A percentile compares a stretch with the other conserved stretches of the same genome.
phyloP scores from a whole-genome alignment of 2,888 invertebrate genomes.

The Apamea sordens region DNA sequence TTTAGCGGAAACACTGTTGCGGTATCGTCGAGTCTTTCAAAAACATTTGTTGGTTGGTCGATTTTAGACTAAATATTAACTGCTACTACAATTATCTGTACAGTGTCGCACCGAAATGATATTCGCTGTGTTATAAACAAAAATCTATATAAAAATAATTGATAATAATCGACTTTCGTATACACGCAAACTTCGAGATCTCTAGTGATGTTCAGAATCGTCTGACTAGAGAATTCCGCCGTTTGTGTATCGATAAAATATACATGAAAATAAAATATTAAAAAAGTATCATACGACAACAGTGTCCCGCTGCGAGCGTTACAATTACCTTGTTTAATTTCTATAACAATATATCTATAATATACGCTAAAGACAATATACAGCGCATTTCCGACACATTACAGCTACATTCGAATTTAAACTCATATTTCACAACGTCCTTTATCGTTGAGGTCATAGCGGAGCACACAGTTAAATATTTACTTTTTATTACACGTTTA shows the following conservation, averaged over 20 bases:
- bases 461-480: constrained; percentile 72
- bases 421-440: constrained; percentile 78
- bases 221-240: constrained; percentile 39
- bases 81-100: constrained; percentile 59
- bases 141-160: constrained; percentile 65
- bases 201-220: constrained; percentile 23
- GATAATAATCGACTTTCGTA: constrained; percentile 57
- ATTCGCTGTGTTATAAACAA: constrained; percentile 61
- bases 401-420: constrained; percentile 77
- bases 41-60: constrained; percentile 59
- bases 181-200: constrained; percentile 46
- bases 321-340: constrained; percentile 73
- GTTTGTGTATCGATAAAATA: constrained; percentile 55
- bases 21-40: constrained; percentile 64
- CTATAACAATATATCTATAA: constrained; percentile 82
- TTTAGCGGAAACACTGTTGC: constrained; percentile 77
- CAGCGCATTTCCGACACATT: constrained; percentile 78
- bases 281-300: constrained; percentile 67
- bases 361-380: constrained; percentile 80
- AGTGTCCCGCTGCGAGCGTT: constrained; percentile 76
- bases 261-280: constrained; percentile 60
- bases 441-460: constrained; percentile 73
- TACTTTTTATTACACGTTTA: constrained; percentile 57
- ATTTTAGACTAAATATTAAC: constrained; percentile 54
- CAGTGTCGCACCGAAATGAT: constrained; percentile 54